phyloP scores from a whole-genome alignment of 2,888 invertebrate genomes.

The Leuctra nigra region DNA sequence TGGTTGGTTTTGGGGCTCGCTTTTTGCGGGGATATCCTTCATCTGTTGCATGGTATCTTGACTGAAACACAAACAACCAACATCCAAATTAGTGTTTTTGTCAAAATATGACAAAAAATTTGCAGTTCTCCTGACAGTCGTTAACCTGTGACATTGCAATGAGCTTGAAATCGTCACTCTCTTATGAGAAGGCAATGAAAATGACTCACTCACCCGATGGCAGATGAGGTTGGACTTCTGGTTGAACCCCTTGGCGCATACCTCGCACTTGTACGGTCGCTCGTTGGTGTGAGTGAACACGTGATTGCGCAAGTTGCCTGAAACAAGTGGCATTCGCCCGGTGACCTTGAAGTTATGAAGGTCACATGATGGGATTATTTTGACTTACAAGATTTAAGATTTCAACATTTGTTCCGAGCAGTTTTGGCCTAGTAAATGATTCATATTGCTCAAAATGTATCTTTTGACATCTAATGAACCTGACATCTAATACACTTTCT shows the following conservation, averaged over 20 bases:
- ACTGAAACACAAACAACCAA: no score
- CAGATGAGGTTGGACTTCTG: slow-evolving; percentile 75
- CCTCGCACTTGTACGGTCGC: slow-evolving; percentile 67
- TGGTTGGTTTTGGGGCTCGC: no score
- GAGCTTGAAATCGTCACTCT: no score
- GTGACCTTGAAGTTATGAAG: no score
- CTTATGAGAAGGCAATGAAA: no score
- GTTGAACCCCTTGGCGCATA: slow-evolving; percentile 69
- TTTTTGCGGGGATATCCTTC: no score
- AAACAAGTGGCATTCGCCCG: slow-evolving; percentile 23
- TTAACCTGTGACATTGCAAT: not conserved
- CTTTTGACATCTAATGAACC: no score
- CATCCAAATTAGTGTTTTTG: not conserved
- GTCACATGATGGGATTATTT: not conserved
- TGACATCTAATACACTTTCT: no score
- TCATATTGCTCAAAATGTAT: no score
- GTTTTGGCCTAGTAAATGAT: no score
- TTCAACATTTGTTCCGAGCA: no score
- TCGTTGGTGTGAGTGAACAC: slow-evolving; percentile 73
- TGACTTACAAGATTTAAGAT: not conserved
- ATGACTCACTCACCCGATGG: slow-evolving; percentile 61
- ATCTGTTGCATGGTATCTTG: no score
- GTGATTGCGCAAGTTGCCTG: slow-evolving; percentile 69
- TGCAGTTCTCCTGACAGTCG: not conserved
- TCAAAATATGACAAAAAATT: not conserved